phyloP scores from a whole-genome alignment of 92 coral and sea anemone genomes.

The Diadumene lineata region DNA sequence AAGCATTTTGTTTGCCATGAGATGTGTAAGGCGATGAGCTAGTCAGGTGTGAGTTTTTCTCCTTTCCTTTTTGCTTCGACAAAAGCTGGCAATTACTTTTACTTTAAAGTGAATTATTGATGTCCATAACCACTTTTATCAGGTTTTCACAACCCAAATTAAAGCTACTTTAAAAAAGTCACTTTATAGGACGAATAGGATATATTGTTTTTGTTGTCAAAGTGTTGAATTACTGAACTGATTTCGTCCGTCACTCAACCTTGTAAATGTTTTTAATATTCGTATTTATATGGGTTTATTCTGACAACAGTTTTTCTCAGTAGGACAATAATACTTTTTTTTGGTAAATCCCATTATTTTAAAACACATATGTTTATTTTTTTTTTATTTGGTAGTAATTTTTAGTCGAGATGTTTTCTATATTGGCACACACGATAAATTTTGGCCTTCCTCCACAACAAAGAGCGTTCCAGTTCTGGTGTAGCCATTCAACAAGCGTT shows the following conservation, averaged over 20 bases:
- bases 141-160: not conserved
- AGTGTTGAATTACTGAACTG: conserved; percentile 21
- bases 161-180: conserved; percentile 16
- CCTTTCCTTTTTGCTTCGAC: not conserved
- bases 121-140: conserved; percentile 42
- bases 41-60: not conserved
- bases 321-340: no score
- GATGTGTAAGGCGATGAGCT: not conserved
- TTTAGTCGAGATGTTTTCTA: not conserved
- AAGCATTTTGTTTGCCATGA: not conserved
- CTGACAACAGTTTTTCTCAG: no score
- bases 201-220: conserved; percentile 14
- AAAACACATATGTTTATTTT: no score
- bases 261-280: not conserved
- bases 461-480: conserved; percentile 12
- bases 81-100: conserved; percentile 21
- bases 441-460: conserved; percentile 1
- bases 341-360: no score
- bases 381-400: no score
- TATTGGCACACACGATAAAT: conserved; percentile 1
- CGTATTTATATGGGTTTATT: no score
- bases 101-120: conserved; percentile 29
- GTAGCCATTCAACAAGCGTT: conserved; percentile 12
- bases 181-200: not conserved
- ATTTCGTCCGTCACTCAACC: not conserved